These are phyloP conservation scores for Panzeria rudis DNA, from an alignment of 2,888 invertebrate genomes.

Conservation along the genomic window DNA sequence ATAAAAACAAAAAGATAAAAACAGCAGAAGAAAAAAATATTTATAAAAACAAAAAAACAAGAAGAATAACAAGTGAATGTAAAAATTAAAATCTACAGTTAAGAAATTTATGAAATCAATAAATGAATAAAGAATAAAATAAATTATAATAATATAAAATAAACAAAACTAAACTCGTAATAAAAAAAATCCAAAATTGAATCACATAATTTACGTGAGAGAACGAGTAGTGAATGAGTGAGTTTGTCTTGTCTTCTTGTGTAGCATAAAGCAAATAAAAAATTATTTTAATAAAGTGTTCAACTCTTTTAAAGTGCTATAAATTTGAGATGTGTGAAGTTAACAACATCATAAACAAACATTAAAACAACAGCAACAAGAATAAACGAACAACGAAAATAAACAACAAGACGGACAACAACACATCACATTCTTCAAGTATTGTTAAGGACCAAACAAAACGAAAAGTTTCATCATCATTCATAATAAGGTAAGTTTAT, in stretches of 20 bases:
- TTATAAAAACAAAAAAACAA: conserved; percentile 8
- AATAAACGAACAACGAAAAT: conserved; percentile 9
- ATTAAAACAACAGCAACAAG: conserved; percentile 29
- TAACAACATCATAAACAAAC: conserved; percentile 54
- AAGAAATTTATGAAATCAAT: conserved; percentile 58
- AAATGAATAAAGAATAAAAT: conserved; percentile 35
- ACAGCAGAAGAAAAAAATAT: conserved; percentile 21
- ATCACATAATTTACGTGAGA: conserved; percentile 38
- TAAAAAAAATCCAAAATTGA: conserved; percentile 29
- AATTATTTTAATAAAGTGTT: conserved; percentile 34
- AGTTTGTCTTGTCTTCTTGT: conserved; percentile 5
- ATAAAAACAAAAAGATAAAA: conserved; percentile 9
- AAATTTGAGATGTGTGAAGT: conserved; percentile 58
- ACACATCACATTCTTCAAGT: conserved; percentile 52
- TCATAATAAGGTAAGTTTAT: conserved; percentile 53
- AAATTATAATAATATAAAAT: conserved; percentile 25
- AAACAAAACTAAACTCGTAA: conserved; percentile 31
- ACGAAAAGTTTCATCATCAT: conserved; percentile 50
- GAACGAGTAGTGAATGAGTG: neutral
- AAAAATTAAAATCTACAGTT: conserved; percentile 48
- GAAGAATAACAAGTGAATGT: conserved; percentile 44
- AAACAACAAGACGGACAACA: conserved; percentile 31
- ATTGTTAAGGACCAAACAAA: conserved; percentile 52
- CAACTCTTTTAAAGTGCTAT: conserved; percentile 48
- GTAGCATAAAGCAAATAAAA: conserved; percentile 30